These are phyloP conservation scores for Endotricha flammealis DNA, from an alignment of 2,888 invertebrate genomes.

Conservation along the genomic window DNA sequence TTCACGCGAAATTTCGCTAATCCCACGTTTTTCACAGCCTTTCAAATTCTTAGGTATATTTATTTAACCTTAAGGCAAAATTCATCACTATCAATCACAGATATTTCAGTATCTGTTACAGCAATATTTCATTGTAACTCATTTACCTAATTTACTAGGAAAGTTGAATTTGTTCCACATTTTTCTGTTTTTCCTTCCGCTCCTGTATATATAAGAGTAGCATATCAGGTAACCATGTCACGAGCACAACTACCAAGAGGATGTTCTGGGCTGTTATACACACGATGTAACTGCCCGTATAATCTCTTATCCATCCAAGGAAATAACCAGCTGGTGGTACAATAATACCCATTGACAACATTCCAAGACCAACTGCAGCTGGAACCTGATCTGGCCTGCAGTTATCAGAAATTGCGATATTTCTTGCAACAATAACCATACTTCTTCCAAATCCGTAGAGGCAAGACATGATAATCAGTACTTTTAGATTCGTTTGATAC, in stretches of 20 bases:
- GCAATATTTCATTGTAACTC: background rate
- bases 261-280: constrained; percentile 81
- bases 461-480: constrained; percentile 75
- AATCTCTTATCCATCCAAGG: constrained; percentile 82
- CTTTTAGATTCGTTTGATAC: constrained; percentile 72
- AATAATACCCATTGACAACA: constrained; percentile 83
- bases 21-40: constrained; percentile 16
- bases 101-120: background rate
- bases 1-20: constrained; percentile 1
- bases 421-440: constrained; percentile 84
- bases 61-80: background rate
- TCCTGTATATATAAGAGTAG: constrained; percentile 50
- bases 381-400: constrained; percentile 79
- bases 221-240: constrained; percentile 80
- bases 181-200: constrained; percentile 36
- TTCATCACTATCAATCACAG: background rate
- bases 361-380: constrained; percentile 84
- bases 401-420: constrained; percentile 82
- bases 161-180: constrained; percentile 33
- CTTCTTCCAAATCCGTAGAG: constrained; percentile 85
- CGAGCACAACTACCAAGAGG: constrained; percentile 70
- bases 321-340: constrained; percentile 82
- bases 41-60: constrained; percentile 8
- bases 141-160: constrained; percentile 23
- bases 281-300: constrained; percentile 78